Conservation (phyloP, 2,888 invertebrate species). For the Sturmia bella region DNA sequence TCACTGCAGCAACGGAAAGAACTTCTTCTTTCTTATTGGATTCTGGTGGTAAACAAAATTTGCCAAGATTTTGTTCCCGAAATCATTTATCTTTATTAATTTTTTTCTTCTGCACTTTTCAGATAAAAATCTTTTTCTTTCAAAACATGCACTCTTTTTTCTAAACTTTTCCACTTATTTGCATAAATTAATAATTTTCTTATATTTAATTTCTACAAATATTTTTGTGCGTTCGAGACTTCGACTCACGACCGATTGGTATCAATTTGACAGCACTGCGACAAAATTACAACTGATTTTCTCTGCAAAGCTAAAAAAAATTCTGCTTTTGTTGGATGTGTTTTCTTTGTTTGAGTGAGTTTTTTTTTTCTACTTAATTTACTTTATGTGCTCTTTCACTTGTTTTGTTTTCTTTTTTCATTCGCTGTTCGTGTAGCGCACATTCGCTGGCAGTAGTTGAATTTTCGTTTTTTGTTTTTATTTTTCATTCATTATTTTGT, state of each 20-base stretch:
- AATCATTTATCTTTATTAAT: neutral
- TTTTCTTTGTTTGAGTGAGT: slow-evolving; percentile 49
- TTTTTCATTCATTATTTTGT: slow-evolving; percentile 57
- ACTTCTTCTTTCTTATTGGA: slow-evolving; percentile 27
- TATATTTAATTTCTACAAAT: slow-evolving; percentile 35
- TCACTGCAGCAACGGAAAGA: neutral
- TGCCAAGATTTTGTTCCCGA: neutral
- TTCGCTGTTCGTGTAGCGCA: neutral
- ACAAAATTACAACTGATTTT: slow-evolving; percentile 72
- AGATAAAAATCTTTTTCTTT: slow-evolving; percentile 16
- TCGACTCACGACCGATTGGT: slow-evolving; percentile 52
- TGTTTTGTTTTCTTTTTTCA: slow-evolving; percentile 16
- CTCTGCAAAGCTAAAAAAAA: slow-evolving; percentile 38
- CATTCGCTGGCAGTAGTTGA: slow-evolving; percentile 5
- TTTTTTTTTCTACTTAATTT: slow-evolving; percentile 1
- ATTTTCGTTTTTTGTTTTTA: slow-evolving; percentile 64
- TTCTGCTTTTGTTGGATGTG: slow-evolving; percentile 25
- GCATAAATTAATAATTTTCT: slow-evolving; percentile 32
- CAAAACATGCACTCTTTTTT: slow-evolving; percentile 30
- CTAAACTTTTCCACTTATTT: slow-evolving; percentile 42
- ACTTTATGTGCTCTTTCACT: slow-evolving; percentile 18
- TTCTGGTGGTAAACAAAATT: slow-evolving; percentile 7
- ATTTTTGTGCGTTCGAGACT: slow-evolving; percentile 62
- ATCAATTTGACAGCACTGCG: slow-evolving; percentile 70
- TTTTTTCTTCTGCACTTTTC: neutral